Evolutionary conservation across 2,888 invertebrate species (phyloP).

Genomic region (Hydropsyche betteni): DNA sequence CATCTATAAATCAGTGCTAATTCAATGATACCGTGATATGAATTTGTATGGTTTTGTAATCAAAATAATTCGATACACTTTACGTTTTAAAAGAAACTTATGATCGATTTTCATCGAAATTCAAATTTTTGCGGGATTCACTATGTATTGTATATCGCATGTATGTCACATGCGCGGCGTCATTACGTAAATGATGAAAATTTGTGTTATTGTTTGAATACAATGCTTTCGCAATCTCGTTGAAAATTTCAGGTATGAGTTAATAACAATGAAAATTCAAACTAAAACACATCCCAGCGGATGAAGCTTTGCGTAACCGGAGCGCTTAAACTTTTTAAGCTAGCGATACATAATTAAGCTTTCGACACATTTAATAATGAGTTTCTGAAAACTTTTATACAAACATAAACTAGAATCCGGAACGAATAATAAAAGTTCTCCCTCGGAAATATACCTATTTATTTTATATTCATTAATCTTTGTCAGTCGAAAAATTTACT

Average conservation of each 20-base stretch:
- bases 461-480: too few relatives aligned
- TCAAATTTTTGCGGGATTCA: too few relatives aligned
- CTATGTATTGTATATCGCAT: too few relatives aligned
- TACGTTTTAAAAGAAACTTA: too few relatives aligned
- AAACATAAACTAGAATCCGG: neutral
- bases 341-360: constrained; percentile 3
- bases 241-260: too few relatives aligned
- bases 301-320: neutral
- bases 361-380: constrained; percentile 4
- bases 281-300: constrained; percentile 20
- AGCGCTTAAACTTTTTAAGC: constrained; percentile 6
- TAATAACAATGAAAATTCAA: constrained; percentile 5
- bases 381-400: too few relatives aligned
- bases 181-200: too few relatives aligned
- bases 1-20: constrained; percentile 26
- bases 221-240: too few relatives aligned
- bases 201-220: too few relatives aligned
- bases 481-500: too few relatives aligned
- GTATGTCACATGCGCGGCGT: too few relatives aligned
- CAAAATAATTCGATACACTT: neutral
- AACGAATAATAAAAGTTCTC: neutral
- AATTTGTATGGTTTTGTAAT: neutral
- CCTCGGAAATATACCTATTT: neutral
- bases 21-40: constrained; percentile 6
- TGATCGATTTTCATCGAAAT: too few relatives aligned